A percentile compares a stretch with the other conserved stretches of the same genome.
These are phyloP conservation scores for Nothoprocta pentlandii DNA, from an alignment of 2,113 vertebrate species.

Conservation along the genomic window DNA sequence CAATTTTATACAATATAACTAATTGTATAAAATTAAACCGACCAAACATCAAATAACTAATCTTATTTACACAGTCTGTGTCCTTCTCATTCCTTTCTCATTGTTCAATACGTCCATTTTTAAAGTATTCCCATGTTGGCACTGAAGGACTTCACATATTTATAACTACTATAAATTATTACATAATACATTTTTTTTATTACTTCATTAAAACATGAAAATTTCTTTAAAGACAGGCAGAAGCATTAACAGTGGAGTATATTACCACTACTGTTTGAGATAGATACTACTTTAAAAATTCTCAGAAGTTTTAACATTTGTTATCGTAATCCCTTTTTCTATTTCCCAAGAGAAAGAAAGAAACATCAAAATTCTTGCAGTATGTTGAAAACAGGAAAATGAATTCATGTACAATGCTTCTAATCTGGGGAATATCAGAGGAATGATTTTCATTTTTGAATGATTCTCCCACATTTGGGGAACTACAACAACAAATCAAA, in stretches of 20 bases:
- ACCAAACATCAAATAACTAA: background rate
- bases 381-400: background rate
- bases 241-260: background rate
- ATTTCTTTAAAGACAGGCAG: background rate
- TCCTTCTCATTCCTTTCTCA: background rate
- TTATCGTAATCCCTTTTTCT: background rate
- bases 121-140: background rate
- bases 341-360: background rate
- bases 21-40: too few relatives aligned
- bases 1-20: background rate
- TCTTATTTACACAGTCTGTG: background rate
- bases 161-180: background rate
- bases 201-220: background rate
- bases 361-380: background rate
- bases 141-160: background rate
- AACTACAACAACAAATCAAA: background rate
- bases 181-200: background rate
- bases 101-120: background rate
- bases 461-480: background rate
- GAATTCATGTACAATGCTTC: background rate
- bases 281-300: background rate
- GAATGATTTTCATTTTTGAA: background rate
- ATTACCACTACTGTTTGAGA: background rate
- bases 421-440: background rate
- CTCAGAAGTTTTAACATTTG: background rate